Base-by-base conservation (phyloP, 2,888 invertebrate genomes). In the Philereme transversata region DNA sequence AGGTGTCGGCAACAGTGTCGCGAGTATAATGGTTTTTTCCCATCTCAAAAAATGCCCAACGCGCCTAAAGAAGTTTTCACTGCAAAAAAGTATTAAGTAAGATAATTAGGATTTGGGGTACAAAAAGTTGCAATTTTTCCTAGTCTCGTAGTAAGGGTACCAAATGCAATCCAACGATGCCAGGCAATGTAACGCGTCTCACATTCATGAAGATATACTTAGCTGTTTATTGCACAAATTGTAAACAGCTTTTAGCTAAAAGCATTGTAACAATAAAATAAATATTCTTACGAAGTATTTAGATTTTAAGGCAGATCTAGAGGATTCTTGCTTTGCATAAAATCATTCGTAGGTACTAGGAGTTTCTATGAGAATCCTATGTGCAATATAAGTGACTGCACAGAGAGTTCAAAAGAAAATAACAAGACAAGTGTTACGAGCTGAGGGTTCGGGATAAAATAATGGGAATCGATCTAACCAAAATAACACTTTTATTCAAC, bases 241-340 rank as follows among this genome's bases (percentile, higher is more conserved):
- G 61, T 60, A 64, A 67, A 62, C 59, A 67, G 69, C 67, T 65
- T 64, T 67, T 62, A 67, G 69, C 65, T 67, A 69, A 67, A 62
- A 67, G 65, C 59, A 65, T 67, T 67, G 58, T 44, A 53, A 51
- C 56, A 57, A 60, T 63, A 56, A 63, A 63, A 63, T 63, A 59
- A 63, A 45, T 58, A 51, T 60, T 55, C 55, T 45, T 38, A 50
- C 45, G 22, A 50, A 62, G 46, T 50, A 54, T 38, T 57, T 51
- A 54, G 50, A 47, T 51, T 58, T 58, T 62, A 58, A 46, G 55
- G 54, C n/a, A 44, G 44, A 54, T 33, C 34, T 38, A 10, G 44
- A 36, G 49, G 44, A 47, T 46, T 62, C 57, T 57, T 56, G 65
- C n/a, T 59, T 50, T 54, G 35, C 51, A 34, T 57, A 8, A 57